Evolutionary conservation across 2,797 vertebrate species (phyloP), one percentile per base, ranked within the genome.

Genomic region (Coracias cyanogaster): DNA sequence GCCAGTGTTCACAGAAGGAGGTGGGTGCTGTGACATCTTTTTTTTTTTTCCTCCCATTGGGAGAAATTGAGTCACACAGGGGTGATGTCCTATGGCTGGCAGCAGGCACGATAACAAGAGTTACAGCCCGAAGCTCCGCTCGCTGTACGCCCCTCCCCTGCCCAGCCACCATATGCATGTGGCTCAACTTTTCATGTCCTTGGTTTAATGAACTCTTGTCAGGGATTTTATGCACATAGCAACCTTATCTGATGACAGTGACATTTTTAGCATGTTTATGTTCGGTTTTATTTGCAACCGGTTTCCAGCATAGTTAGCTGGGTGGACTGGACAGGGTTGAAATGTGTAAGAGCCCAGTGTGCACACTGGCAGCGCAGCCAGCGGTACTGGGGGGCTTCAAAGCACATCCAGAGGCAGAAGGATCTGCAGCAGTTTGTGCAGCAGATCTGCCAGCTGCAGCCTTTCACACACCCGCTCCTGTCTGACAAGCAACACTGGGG

Each of bases 221-320:
- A 92, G 88, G 96, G 94, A 92, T 95, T 83, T 82, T 61, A 52
- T 92, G 91, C 51, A 61, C 95, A 70, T 82, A 95, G 96, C 93
- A 94, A 71, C 78, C 88, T 95, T 95, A 95, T 96, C 90, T 96
- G 88, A 92, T 95, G 91, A 77, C 57, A 82, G 64, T 19, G 93
- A 92, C 88, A 80, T 93, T 92, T 92, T 91, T 73, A 73, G 57
- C 20, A 14, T 95, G 93, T 92, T 96, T 94, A 65, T 74, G 45
- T 65, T 93, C 3, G 1, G 52, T 67, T 91, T 94, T 90, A 82
- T 78, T 90, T 82, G 74, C 46, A 86, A 70, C 39, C 60, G 2
- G 1, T 72, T 79, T 79, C 70, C 86, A 94, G 74, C 3, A 1
- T 25, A 84, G 90, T 89, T 94, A 82, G 52, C 67, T 15, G 81